A percentile compares a stretch with the other conserved stretches of the same genome.
Conservation (phyloP, 2,797 vertebrate genomes). For the Sebastiscus albofasciatus region DNA sequence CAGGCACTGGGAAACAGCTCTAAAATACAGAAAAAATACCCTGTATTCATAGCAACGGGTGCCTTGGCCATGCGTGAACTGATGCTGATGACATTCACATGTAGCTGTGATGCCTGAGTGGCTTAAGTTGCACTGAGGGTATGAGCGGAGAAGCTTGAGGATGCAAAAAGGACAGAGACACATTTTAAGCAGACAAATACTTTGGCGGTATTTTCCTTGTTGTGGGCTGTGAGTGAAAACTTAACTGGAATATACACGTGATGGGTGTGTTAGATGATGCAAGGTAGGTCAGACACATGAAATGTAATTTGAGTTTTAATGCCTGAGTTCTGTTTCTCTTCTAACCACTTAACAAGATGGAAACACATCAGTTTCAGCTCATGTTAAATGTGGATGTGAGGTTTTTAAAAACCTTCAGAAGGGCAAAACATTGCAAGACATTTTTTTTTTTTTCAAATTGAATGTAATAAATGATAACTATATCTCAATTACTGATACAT, state of each 20-base stretch:
- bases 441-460: not conserved
- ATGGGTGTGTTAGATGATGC: not conserved
- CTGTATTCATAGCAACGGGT: slow-evolving; percentile 47
- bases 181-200: slow-evolving; percentile 54
- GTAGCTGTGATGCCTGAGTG: slow-evolving; percentile 72
- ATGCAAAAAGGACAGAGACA: slow-evolving; percentile 34
- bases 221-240: slow-evolving; percentile 4
- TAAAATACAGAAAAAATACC: slow-evolving; percentile 44
- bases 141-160: slow-evolving; percentile 46
- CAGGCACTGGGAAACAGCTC: slow-evolving; percentile 39
- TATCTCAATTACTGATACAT: not conserved
- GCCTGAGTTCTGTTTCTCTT: not conserved
- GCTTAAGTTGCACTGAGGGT: slow-evolving; percentile 56
- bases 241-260: not conserved
- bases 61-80: slow-evolving; percentile 70
- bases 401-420: not conserved
- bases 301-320: not conserved
- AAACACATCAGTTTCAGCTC: not conserved
- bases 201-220: slow-evolving; percentile 27
- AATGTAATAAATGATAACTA: not conserved
- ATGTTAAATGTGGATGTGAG: not conserved
- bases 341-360: not conserved
- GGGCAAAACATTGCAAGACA: not conserved
- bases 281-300: not conserved
- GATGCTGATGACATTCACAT: slow-evolving; percentile 81